Conservation (phyloP, 2,888 invertebrate genomes). For the Chirona hameri region DNA sequence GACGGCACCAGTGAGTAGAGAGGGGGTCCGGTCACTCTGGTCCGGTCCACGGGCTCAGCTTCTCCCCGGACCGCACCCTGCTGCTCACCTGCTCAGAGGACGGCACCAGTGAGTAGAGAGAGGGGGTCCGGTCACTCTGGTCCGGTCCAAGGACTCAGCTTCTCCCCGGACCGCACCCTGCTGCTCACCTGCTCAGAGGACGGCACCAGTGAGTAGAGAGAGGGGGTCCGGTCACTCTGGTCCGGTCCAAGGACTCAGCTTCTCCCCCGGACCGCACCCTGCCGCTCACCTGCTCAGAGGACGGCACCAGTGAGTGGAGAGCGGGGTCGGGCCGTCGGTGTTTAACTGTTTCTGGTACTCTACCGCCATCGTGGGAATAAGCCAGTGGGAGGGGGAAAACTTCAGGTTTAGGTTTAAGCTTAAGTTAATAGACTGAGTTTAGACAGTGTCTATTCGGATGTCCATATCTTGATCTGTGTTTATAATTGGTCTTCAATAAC, state of each 20-base stretch:
- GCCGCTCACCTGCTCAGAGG: constrained; percentile 89
- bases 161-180: constrained; percentile 84
- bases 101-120: constrained; percentile 55
- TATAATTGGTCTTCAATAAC: too few species aligned
- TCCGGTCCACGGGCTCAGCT: constrained; percentile 79
- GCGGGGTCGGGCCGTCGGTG: too few species aligned
- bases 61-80: constrained; percentile 84
- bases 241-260: constrained; percentile 79
- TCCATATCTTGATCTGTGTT: too few species aligned
- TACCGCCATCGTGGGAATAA: too few species aligned
- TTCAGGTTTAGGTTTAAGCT: too few species aligned
- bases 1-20: constrained; percentile 63
- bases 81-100: constrained; percentile 93
- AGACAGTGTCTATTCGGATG: too few species aligned
- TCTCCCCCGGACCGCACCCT: constrained; percentile 87
- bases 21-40: constrained; percentile 73
- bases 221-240: constrained; percentile 73
- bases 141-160: constrained; percentile 79
- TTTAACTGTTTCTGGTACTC: too few species aligned
- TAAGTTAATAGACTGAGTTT: too few species aligned
- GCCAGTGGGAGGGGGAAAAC: too few species aligned
- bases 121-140: constrained; percentile 73
- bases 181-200: constrained; percentile 93
- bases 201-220: constrained; percentile 55
- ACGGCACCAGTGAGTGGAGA: constrained; percentile 59